Conservation (phyloP, 2,888 invertebrate species). For the Hyles lineata region DNA sequence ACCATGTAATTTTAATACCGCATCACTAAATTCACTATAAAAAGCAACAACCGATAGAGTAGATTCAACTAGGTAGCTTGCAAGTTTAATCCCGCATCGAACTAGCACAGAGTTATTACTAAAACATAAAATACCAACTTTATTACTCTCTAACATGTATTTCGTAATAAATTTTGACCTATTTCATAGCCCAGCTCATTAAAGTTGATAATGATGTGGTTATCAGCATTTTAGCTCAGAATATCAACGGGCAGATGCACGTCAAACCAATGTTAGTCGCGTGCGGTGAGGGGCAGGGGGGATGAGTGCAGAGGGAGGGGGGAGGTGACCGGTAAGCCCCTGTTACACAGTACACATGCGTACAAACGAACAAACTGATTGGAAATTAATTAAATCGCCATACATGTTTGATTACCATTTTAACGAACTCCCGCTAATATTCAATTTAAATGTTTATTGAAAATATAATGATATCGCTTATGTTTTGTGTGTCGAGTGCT, state of each 20-base stretch:
- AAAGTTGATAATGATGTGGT: neutral
- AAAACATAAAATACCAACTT: too few species aligned
- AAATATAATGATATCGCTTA: too few species aligned
- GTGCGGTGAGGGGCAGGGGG: neutral
- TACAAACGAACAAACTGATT: neutral
- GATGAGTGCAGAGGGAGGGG: neutral
- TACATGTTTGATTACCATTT: constrained; percentile 11
- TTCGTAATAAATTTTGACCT: neutral
- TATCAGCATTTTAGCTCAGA: neutral
- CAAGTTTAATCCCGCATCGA: too few species aligned
- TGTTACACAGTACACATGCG: neutral
- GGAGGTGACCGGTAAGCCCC: neutral
- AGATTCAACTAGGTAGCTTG: too few species aligned
- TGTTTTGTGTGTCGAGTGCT: too few species aligned
- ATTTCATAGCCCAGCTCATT: neutral
- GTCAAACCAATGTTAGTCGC: neutral
- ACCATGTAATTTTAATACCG: too few species aligned
- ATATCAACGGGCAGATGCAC: neutral
- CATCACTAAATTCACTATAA: too few species aligned
- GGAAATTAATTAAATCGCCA: constrained; percentile 11
- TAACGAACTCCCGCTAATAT: constrained; percentile 6
- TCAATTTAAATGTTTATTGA: neutral
- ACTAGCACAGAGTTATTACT: too few species aligned
- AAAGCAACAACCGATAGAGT: too few species aligned
- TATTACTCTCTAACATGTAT: neutral